These are phyloP conservation scores for Enteromius unitaeniatus DNA, from an alignment of 2,797 vertebrate genomes.

Conservation along the genomic window DNA sequence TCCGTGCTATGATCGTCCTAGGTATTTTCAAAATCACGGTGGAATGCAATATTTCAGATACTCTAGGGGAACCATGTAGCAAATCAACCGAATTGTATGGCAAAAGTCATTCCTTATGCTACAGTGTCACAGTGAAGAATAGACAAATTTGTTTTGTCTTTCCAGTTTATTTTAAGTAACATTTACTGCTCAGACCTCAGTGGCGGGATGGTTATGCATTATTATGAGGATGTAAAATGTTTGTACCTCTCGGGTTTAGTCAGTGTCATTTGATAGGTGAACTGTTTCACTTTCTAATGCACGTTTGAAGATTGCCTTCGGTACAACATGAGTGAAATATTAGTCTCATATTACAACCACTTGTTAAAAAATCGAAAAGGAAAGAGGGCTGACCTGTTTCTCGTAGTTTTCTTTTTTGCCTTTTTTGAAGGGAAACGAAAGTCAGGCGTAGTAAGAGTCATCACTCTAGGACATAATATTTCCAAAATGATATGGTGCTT, in stretches of 20 bases:
- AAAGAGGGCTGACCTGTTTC: conserved; percentile 24
- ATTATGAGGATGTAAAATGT: conserved; percentile 20
- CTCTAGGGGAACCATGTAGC: conserved; percentile 79
- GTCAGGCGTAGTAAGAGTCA: not conserved
- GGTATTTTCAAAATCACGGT: conserved; percentile 49
- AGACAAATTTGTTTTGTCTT: conserved; percentile 5
- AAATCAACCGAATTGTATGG: conserved; percentile 59
- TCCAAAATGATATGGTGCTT: conserved; percentile 33
- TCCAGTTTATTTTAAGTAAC: conserved; percentile 2
- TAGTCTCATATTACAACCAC: conserved; percentile 26
- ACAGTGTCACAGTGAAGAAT: conserved; percentile 59
- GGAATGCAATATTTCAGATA: conserved; percentile 77
- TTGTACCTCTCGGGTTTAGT: conserved; percentile 34
- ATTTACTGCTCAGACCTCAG: conserved; percentile 25
- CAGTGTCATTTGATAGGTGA: conserved; percentile 31
- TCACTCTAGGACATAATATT: not conserved
- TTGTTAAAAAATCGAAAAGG: not conserved
- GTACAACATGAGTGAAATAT: not conserved
- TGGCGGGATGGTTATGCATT: conserved; percentile 20
- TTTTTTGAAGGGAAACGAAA: conserved; percentile 29
- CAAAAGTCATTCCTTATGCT: conserved; percentile 35
- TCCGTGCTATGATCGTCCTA: conserved; percentile 51
- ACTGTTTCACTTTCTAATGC: conserved; percentile 46
- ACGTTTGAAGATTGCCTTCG: conserved; percentile 41
- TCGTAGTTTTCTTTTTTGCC: conserved; percentile 1